These are phyloP conservation scores for Agrypnus murinus DNA, from an alignment of 2,888 invertebrate genomes.

Conservation along the genomic window DNA sequence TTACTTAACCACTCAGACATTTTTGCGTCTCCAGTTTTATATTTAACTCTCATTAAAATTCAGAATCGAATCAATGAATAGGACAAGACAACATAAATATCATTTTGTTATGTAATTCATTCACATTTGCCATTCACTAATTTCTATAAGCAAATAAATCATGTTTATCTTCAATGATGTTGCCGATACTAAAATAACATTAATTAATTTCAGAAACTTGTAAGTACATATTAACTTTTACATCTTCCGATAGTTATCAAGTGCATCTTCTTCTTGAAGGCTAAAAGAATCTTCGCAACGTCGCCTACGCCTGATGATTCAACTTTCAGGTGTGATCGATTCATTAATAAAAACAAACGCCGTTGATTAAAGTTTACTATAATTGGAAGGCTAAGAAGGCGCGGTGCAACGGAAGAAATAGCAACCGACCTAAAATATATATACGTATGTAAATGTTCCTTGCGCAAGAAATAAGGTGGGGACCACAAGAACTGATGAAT, in stretches of 20 bases:
- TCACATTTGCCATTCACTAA: constrained; percentile 29
- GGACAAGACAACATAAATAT: no score
- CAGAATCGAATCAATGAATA: no score
- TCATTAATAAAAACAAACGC: constrained; percentile 70
- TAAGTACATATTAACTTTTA: constrained; percentile 25
- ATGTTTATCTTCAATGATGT: constrained; percentile 3
- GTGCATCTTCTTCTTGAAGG: constrained; percentile 44
- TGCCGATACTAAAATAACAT: constrained; percentile 22
- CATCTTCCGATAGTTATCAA: constrained; percentile 39
- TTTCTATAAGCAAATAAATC: constrained; percentile 19
- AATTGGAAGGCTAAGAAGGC: constrained; percentile 68
- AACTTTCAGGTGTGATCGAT: constrained; percentile 69
- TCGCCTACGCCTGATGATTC: constrained; percentile 64
- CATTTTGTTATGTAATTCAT: constrained; percentile 22
- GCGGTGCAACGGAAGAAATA: constrained; percentile 65
- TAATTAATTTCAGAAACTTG: constrained; percentile 29
- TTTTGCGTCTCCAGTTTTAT: no score
- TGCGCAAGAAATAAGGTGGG: constrained; percentile 60
- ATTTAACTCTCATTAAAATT: no score
- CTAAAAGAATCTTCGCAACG: constrained; percentile 51
- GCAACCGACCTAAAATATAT: constrained; percentile 66
- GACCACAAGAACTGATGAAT: constrained; percentile 64
- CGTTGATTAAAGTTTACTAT: constrained; percentile 70
- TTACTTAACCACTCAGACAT: no score
- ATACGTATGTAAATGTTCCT: constrained; percentile 62